Evolutionary conservation across 1,140 invertebrate genomes (phyloP).

Genomic region (Aricia agestis): DNA sequence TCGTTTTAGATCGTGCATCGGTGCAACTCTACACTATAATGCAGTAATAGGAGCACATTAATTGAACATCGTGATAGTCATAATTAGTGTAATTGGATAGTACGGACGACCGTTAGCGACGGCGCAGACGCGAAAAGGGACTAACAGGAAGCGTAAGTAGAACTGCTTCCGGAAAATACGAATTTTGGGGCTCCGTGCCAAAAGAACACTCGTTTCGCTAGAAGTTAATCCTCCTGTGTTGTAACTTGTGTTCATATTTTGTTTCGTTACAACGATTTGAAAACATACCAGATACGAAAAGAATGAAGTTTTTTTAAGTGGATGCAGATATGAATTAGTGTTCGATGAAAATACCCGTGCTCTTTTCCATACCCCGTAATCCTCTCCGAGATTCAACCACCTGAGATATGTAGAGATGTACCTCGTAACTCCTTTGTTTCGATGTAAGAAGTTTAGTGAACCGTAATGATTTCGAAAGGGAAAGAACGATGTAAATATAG

Average conservation of each 20-base stretch:
- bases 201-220: background rate
- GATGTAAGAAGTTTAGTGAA: background rate
- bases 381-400: background rate
- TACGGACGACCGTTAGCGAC: conserved; percentile 48
- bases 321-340: no score
- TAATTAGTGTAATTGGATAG: conserved; percentile 26
- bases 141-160: conserved; percentile 56
- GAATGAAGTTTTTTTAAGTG: no score
- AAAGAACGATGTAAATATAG: conserved; percentile 30
- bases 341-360: no score
- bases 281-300: no score
- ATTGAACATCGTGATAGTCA: background rate
- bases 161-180: conserved; percentile 54
- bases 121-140: conserved; percentile 53
- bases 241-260: no score
- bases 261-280: no score
- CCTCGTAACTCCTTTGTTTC: background rate
- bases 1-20: background rate
- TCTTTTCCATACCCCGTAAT: no score
- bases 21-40: background rate
- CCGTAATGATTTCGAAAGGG: conserved; percentile 4
- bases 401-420: background rate
- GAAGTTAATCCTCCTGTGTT: background rate
- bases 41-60: conserved; percentile 4
- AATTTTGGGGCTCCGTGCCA: background rate